Evolutionary conservation across 2,113 vertebrate species (phyloP), one percentile per base, ranked within the genome.

Genomic region (Pterocles burchelli): DNA sequence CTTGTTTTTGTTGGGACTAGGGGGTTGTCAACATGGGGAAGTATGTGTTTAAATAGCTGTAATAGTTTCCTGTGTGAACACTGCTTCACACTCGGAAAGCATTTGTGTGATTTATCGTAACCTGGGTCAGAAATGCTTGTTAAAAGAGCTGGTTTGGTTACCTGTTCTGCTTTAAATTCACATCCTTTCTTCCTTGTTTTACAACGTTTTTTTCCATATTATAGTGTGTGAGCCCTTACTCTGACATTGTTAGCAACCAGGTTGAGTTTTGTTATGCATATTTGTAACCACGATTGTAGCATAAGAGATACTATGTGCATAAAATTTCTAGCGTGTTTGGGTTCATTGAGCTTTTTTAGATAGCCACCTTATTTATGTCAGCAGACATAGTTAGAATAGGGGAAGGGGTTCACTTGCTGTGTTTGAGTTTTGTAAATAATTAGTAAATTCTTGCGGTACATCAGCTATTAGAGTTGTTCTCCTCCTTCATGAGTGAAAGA

Each of bases 1-100:
- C n/a, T 90, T 95, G 46, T 79, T 95, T 93, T 91, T 85, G 12
- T 72, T 78, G 88, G 13, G 73, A 75, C 61, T 68, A 57, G 33
- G 68, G 9, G 4, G 26, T 75, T 96, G 73, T 79, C 57, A 93
- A 4, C 26, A 10, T 55, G 48, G 38, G 41, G 43, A 91, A 84
- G 38, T 71, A 52, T 0, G 1, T 89, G 66, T 75, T 87, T 84
- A 74, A 87, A 72, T 21, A 67, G 38, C 38, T 67, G 61, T 78
- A 51, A 10, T 78, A 29, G 52, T 89, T 96, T 92, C 68, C 84
- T 87, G 6, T 59, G 57, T 89, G 59, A 89, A 43, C 38, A 33
- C 19, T 51, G 28, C 46, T 85, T 75, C 48, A 21, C 20, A 14
- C 24, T 78, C 0, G 0, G 46, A 94, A 81, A 49, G 15, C 26